Evolutionary conservation across 1,140 invertebrate species (phyloP), one percentile per base, ranked within the genome.

Genomic region (Sinonovacula constricta): DNA sequence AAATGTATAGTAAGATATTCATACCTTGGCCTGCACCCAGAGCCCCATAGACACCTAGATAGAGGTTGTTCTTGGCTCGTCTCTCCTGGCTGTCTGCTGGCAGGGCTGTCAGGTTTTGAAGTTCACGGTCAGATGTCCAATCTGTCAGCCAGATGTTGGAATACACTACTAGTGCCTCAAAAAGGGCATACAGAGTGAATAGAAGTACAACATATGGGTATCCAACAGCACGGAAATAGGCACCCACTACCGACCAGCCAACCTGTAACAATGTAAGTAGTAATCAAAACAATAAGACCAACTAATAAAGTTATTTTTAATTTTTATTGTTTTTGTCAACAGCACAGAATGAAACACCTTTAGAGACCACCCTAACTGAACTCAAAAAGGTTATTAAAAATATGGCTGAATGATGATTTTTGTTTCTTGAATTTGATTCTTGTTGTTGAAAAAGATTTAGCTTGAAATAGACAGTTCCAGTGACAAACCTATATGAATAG

Each of bases 201-300:
- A 96, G 97, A 1, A 94, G 89, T 28, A 95, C 84, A 0, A 94
- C 93, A 14, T 96, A 92, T 74, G 94, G 91, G 80, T 95, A 90
- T 62, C 97, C 97, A 62, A 98, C 95, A 26, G 96, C 95, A 86
- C 93, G 94, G 71, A 97, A 92, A 87, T 98, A 98, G 89, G 97
- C 94, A 77, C 95, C 93, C 91, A 98, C 98, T 0, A 99, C 96
- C 79, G 92, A 90, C 93, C 94, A 95, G 92, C 96, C 96, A 0
- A 97, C 95, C 95, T 96, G 88, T 28, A 92, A 87, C 24, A 28
- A 45, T 28, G 70, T n/a, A n/a, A n/a, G n/a, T n/a, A n/a, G n/a
- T n/a, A n/a, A n/a, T n/a, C n/a, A n/a, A n/a, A n/a, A n/a, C n/a
- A n/a, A n/a, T n/a, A n/a, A n/a, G n/a, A n/a, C n/a, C n/a, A n/a